phyloP scores from a whole-genome alignment of 1,140 invertebrate genomes.

The Colletes gigas region DNA sequence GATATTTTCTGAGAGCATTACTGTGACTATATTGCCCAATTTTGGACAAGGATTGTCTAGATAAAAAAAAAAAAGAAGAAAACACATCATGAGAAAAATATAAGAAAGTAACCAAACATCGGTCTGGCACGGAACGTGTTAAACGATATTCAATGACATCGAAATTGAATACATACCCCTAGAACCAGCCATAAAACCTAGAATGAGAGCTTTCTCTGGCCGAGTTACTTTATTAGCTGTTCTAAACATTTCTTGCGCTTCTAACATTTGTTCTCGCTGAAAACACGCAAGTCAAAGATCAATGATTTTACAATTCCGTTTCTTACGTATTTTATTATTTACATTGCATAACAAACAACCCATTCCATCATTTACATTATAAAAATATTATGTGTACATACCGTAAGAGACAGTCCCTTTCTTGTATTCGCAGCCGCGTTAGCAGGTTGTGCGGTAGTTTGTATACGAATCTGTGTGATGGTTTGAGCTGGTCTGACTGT shows the following conservation, averaged over 20 bases:
- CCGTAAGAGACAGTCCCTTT: slow-evolving; percentile 90
- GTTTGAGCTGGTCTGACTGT: slow-evolving; percentile 79
- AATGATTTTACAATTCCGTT: slow-evolving; percentile 19
- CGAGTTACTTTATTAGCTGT: slow-evolving; percentile 97
- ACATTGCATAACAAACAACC: no score
- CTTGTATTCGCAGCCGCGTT: slow-evolving; percentile 83
- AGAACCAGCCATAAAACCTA: slow-evolving; percentile 98
- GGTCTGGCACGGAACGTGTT: no score
- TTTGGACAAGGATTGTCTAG: slow-evolving; percentile 96
- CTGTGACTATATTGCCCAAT: slow-evolving; percentile 95
- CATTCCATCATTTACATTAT: background rate
- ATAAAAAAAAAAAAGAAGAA: slow-evolving; percentile 70
- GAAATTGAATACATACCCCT: slow-evolving; percentile 84
- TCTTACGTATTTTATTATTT: no score
- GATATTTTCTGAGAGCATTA: slow-evolving; percentile 94
- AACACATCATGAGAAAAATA: background rate
- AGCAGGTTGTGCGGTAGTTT: slow-evolving; percentile 79
- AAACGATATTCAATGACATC: background rate
- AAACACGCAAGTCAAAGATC: slow-evolving; percentile 68
- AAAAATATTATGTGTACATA: slow-evolving; percentile 74
- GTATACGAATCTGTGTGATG: slow-evolving; percentile 83
- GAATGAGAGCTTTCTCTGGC: slow-evolving; percentile 97
- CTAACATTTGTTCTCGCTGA: slow-evolving; percentile 96
- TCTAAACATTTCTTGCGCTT: slow-evolving; percentile 98
- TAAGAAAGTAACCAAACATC: no score